A percentile compares a stretch with the other conserved stretches of the same genome.
These are phyloP conservation scores for Habroteleia sp. DNA, from an alignment of 2,888 invertebrate species.

Conservation along the genomic window DNA sequence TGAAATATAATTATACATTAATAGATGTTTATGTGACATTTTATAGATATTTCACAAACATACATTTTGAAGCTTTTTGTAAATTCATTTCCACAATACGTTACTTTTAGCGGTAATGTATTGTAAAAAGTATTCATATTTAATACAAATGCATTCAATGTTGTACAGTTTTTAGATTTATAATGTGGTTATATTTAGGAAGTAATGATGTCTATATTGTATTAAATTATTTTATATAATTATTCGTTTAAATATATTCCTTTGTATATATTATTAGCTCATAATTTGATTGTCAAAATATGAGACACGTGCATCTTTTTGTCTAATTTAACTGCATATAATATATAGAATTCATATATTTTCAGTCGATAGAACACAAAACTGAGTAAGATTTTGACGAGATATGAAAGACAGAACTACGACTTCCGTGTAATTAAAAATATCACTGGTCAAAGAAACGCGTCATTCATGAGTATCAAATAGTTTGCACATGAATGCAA, in stretches of 20 bases:
- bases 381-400: background rate
- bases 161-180: too few relatives aligned
- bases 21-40: too few relatives aligned
- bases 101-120: too few relatives aligned
- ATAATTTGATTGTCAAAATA: background rate
- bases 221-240: constrained; percentile 1
- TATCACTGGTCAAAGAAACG: constrained; percentile 4
- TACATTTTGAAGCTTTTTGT: too few relatives aligned
- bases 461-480: constrained; percentile 23
- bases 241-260: background rate
- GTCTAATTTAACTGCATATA: constrained; percentile 2
- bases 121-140: too few relatives aligned
- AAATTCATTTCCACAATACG: too few relatives aligned
- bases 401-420: constrained; percentile 4
- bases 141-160: too few relatives aligned
- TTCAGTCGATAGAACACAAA: constrained; percentile 1
- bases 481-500: constrained; percentile 3
- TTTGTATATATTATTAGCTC: background rate
- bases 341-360: background rate
- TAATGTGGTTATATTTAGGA: background rate
- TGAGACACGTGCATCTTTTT: constrained; percentile 1
- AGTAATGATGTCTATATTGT: background rate
- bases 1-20: too few relatives aligned
- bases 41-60: too few relatives aligned
- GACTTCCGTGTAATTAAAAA: constrained; percentile 20